Base-by-base conservation (phyloP, 2,113 vertebrate species). In the Oxyura jamaicensis region DNA sequence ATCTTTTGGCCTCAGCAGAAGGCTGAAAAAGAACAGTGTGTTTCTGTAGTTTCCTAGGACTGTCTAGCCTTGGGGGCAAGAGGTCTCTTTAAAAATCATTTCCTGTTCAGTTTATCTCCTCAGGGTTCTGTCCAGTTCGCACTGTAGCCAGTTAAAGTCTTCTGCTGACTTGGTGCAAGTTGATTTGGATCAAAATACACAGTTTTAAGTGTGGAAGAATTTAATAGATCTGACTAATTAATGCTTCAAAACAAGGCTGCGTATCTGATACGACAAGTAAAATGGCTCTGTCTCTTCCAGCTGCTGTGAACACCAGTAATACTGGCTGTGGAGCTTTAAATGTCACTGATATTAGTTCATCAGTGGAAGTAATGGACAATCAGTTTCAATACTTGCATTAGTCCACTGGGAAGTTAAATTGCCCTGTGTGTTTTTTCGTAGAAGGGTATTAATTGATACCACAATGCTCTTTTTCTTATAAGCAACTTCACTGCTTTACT, bases 41-140 rank as follows among this genome's bases (percentile, higher is more conserved):
- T 96, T 94, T 94, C 55, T 96, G 67, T 86, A 84, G 65, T 86
- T 94, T 88, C 86, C 31, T 88, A 72, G 73, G 50, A 88, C 59
- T 84, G 48, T 94, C 87, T 88, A 11, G 15, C 65, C 77, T 90
- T 28, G 12, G 50, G 69, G 79, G 55, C 35, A 6, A 73, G 80
- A 89, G 82, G 53, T 90, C 59, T 84, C 79, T 73, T 84, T 52
- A 65, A 91, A 95, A 95, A 25, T 3, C 41, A 18, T 94, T 93
- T 95, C 53, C 75, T 17, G 7, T 86, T 75, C 53, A 44, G 29
- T 89, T 79, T 90, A 22, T 96, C 87, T 96, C 59, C 66, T 83
- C 18, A 9, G 10, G 31, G 29, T 62, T 93, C 83, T 60, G 59
- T 82, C 48, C 82, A 74, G 36, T 89, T 95, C 48, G 63, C 53